Evolutionary conservation across 2,797 vertebrate genomes (phyloP).

Genomic region (Eremophila alpestris): DNA sequence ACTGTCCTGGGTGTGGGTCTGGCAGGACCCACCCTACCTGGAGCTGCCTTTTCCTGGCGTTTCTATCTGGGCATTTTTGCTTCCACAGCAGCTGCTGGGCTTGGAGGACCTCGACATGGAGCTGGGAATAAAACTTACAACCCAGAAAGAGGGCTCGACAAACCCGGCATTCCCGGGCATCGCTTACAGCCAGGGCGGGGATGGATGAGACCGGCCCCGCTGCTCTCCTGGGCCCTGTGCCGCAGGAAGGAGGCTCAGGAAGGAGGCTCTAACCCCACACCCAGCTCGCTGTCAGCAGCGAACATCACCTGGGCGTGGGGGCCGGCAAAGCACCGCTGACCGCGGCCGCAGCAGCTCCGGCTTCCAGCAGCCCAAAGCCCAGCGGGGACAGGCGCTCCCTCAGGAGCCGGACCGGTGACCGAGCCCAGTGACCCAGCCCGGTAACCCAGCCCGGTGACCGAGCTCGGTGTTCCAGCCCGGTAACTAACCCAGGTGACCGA

Average conservation of each 20-base stretch:
- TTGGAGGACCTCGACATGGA: background rate
- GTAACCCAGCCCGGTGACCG: no score
- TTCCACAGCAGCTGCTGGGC: background rate
- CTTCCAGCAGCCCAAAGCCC: rapidly evolving
- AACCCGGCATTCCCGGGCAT: background rate
- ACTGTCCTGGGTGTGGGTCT: rapidly evolving
- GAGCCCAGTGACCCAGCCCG: no score
- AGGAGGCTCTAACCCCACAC: background rate
- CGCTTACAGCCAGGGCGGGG: rapidly evolving
- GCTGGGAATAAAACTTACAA: background rate
- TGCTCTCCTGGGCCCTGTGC: background rate
- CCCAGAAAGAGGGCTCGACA: background rate
- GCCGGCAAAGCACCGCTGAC: rapidly evolving
- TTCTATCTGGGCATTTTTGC: background rate
- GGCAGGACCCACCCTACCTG: background rate
- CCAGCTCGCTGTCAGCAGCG: background rate
- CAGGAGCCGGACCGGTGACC: background rate
- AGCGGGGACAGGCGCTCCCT: rapidly evolving
- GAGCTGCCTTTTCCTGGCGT: background rate
- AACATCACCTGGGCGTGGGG: rapidly evolving
- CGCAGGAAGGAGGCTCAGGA: background rate
- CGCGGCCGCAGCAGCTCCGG: rapidly evolving
- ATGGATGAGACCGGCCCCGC: rapidly evolving
- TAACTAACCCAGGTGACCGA: background rate
- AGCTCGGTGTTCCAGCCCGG: no score